A percentile compares a stretch with the other conserved stretches of the same genome.
Conservation (phyloP, 2,797 vertebrate species). For the Mico argentatus region DNA sequence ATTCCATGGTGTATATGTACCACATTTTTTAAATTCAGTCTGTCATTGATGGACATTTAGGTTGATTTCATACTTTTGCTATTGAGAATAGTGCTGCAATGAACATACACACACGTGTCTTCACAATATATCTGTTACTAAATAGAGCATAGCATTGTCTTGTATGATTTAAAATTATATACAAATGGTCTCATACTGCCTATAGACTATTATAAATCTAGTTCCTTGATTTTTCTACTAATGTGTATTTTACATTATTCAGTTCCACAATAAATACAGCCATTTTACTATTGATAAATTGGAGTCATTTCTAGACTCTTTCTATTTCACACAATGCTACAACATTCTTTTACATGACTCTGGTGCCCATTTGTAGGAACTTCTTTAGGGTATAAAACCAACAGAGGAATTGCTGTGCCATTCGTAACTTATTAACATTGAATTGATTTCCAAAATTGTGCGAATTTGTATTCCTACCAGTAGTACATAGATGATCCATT, state of each 20-base stretch:
- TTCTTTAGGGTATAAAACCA: background rate
- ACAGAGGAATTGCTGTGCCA: background rate
- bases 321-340: background rate
- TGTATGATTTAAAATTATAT: background rate
- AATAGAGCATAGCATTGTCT: background rate
- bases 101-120: background rate
- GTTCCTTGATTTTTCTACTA: background rate
- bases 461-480: background rate
- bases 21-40: background rate
- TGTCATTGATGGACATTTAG: background rate
- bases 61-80: background rate
- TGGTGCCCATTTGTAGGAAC: background rate
- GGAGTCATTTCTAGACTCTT: background rate
- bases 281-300: background rate
- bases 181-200: background rate
- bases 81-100: background rate
- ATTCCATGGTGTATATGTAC: background rate
- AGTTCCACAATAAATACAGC: background rate
- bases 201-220: background rate
- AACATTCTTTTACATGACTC: background rate
- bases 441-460: background rate
- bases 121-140: background rate
- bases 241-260: background rate
- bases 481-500: background rate
- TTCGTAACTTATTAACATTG: background rate